Evolutionary conservation across 2,113 vertebrate species (phyloP).

Genomic region (Suncus etruscus): DNA sequence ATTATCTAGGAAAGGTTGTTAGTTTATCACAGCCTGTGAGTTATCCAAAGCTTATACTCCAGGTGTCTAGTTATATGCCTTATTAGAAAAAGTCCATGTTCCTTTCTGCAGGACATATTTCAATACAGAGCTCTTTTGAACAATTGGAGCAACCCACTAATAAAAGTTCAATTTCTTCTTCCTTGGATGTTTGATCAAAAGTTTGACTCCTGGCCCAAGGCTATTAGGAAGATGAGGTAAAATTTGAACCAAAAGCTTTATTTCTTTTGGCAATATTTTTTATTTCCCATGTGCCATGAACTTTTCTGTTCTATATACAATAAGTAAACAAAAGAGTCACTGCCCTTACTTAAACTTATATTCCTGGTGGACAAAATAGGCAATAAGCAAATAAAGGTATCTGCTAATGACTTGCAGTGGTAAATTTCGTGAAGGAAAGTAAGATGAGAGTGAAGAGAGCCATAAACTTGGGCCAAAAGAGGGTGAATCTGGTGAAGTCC

Average conservation of each 20-base stretch:
- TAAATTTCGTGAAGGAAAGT: not conserved
- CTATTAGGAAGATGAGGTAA: too few species aligned
- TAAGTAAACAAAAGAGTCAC: not conserved
- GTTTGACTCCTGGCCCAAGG: not conserved
- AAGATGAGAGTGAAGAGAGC: not conserved
- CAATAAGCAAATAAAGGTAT: not conserved
- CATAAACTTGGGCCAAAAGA: not conserved
- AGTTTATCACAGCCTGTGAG: not conserved
- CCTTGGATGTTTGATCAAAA: not conserved
- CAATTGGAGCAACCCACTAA: too few species aligned
- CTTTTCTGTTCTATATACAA: not conserved
- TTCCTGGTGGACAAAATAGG: not conserved
- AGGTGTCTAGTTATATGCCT: not conserved
- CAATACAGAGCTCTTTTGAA: not conserved
- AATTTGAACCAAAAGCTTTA: not conserved
- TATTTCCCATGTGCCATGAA: not conserved
- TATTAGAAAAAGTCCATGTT: not conserved
- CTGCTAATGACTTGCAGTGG: not conserved
- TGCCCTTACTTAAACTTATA: not conserved
- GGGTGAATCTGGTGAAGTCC: not conserved
- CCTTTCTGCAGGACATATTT: not conserved
- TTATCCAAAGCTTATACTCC: not conserved
- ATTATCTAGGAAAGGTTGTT: not conserved
- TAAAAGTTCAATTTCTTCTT: not conserved
- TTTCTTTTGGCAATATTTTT: not conserved